Base-by-base conservation (phyloP, 1,140 invertebrate species). In the Scaptomyza pallida region DNA sequence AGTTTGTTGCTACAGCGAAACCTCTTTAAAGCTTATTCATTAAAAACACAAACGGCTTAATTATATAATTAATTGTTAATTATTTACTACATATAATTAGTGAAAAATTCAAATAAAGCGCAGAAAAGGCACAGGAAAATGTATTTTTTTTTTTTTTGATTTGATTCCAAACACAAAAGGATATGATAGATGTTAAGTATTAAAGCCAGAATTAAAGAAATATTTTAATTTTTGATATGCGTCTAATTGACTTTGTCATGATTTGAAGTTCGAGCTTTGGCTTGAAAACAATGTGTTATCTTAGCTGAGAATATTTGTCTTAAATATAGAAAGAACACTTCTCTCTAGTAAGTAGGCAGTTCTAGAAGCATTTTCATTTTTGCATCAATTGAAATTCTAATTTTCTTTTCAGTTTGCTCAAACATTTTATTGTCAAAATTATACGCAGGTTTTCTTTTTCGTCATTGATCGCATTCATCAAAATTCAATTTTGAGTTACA, bases 361-460 rank as follows among this genome's bases (percentile, higher is more conserved):
- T 71, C 52, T 64, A 64, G 61, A 81, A 77, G 78, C 77, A 56
- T 35, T 68, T 30, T 9, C 26, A 9, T 9, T 30, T 9, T 64
- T 45, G 54, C 72, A 59, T 23, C 60, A 52, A 40, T 51, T 43
- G 44, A 35, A 51, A 19, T 23, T 35, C 45, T 62, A 37, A 57
- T 61, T 43, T 50, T 57, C 19, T 61, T 43, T 50, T 57, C 19
- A 44, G 50, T 56, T n/a, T 79, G 41, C 37, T 80, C 50, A 40
- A 72, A 67, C 50, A 62, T 47, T 85, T 30, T 83, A 83, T 83
- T 83, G 79, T 83, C 79, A 56, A 83, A 83, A 83, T 85, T 79
- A 83, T 83, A 85, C 51, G 72, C 76, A 83, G 81, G 80, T 61
- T 73, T 69, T 33, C 43, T 19, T 60, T 23, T 40, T 52, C 2